Evolutionary conservation across 2,113 vertebrate species (phyloP), one percentile per base, ranked within the genome.

Genomic region (Anthoscopus minutus): DNA sequence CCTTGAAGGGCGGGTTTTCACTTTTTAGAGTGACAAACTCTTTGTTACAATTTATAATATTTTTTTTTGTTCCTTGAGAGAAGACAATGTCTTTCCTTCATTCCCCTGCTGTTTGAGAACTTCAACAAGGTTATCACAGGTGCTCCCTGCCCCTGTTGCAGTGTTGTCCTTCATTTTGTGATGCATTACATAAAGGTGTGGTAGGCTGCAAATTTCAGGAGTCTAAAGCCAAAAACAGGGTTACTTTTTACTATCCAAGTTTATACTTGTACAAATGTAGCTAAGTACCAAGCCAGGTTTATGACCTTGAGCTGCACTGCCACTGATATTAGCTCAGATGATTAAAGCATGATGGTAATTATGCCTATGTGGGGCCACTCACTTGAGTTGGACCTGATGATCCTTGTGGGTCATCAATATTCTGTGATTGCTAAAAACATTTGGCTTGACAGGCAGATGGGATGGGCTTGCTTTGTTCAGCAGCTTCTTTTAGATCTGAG

Each of bases 391-490:
- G 11, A 45, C 62, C 8, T 44, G 10, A 38, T 45, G 38, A 70
- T 45, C n/a, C 18, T 16, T 53, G 23, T 69, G 54, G 12, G 13
- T 24, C 28, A 23, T 69, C 47, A 53, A n/a, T 61, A 53, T 78
- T 78, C 33, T 45, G 18, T 23, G 28, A 69, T 16, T 30, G 28
- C 13, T 65, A 1, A 37, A 51, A 58, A 53, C 28, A 14, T 57
- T 69, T 44, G 25, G 13, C 19, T 84, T 84, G 18, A 22, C 2
- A 44, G 28, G 35, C 17, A 64, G 28, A 20, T 40, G 24, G 16
- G 7, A 35, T 27, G 20, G 42, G 2, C 0, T 9, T 0, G 0
- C n/a, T 88, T 93, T 48, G 25, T 18, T 85, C 37, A 70, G 47
- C 3, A 5, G 15, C 24, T 61, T 22, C 38, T 74, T 74, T 79